A percentile compares a stretch with the other conserved stretches of the same genome.
These are phyloP conservation scores for Dicentrarchus labrax DNA, from an alignment of 2,113 vertebrate genomes.

Conservation along the genomic window DNA sequence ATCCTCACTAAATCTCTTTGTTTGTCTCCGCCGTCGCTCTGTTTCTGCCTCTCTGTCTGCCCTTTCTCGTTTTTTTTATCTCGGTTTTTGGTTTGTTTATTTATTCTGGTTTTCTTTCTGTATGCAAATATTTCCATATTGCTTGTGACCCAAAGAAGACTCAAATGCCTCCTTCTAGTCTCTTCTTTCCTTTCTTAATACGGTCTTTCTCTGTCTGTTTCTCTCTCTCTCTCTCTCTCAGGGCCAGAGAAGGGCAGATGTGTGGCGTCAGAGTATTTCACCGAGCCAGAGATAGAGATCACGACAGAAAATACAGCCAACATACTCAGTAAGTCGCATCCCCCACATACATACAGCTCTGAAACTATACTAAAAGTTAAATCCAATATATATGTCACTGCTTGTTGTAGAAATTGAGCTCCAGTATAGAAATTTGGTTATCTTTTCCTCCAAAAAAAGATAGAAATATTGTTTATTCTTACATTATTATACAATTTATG, in stretches of 20 bases:
- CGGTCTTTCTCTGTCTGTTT: background rate
- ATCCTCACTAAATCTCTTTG: constrained; percentile 7
- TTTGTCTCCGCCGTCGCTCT: background rate
- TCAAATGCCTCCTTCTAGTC: too few relatives aligned
- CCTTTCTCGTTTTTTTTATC: background rate
- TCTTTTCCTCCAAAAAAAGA: too few relatives aligned
- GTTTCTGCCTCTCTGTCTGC: constrained; percentile 7
- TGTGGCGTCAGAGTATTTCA: constrained; percentile 92
- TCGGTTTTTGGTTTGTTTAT: background rate
- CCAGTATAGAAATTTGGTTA: too few relatives aligned
- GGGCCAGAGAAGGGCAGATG: constrained; percentile 92
- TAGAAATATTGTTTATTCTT: too few relatives aligned
- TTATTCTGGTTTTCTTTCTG: background rate
- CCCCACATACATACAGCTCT: background rate
- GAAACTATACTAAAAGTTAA: too few relatives aligned
- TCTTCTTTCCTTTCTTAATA: background rate
- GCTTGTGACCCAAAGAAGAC: constrained; percentile 7
- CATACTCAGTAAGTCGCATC: constrained; percentile 88
- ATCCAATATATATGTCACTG: too few relatives aligned
- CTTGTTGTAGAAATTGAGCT: too few relatives aligned
- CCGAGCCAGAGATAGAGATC: constrained; percentile 91
- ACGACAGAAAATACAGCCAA: constrained; percentile 94
- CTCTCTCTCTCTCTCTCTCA: constrained; percentile 59
- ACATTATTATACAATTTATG: too few relatives aligned
- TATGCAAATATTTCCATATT: background rate